A percentile compares a stretch with the other conserved stretches of the same genome.
These are phyloP conservation scores for Myripristis jacobus DNA, from an alignment of 2,797 vertebrate species.

Conservation along the genomic window DNA sequence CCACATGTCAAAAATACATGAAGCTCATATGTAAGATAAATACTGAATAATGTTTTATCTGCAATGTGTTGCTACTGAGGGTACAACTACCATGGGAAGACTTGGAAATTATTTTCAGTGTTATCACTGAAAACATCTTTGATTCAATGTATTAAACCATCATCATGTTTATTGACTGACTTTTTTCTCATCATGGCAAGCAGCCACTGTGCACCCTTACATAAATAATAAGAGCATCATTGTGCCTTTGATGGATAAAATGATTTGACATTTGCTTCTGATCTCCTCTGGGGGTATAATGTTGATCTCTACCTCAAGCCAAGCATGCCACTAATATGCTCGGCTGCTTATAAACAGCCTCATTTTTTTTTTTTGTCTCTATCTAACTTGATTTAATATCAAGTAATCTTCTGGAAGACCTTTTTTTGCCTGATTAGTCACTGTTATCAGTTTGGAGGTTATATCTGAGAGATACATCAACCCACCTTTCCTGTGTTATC, in stretches of 20 bases:
- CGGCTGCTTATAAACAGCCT: conserved; percentile 40
- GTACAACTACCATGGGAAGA: conserved; percentile 12
- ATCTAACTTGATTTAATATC: conserved; percentile 36
- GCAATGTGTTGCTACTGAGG: conserved; percentile 1
- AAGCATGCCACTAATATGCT: conserved; percentile 58
- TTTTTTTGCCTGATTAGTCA: conserved; percentile 49
- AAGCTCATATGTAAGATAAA: not conserved
- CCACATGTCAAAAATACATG: not conserved
- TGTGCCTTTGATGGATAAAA: conserved; percentile 77
- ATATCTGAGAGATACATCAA: conserved; percentile 22
- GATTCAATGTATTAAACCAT: conserved; percentile 32
- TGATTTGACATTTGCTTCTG: conserved; percentile 80
- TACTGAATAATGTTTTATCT: conserved; percentile 35
- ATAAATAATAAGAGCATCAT: conserved; percentile 71
- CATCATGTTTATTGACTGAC: conserved; percentile 59
- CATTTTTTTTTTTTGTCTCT: conserved; percentile 1
- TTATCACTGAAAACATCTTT: conserved; percentile 35
- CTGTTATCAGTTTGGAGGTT: conserved; percentile 20
- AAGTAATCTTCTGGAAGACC: conserved; percentile 29
- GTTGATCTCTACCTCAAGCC: conserved; percentile 70
- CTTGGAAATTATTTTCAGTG: not conserved
- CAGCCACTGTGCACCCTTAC: conserved; percentile 50
- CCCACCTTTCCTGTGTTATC: conserved; percentile 90
- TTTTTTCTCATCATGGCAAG: conserved; percentile 38
- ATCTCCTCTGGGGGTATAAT: conserved; percentile 73